These are phyloP conservation scores for Sthenelais limicola DNA, from an alignment of 2,888 invertebrate species.

Conservation along the genomic window DNA sequence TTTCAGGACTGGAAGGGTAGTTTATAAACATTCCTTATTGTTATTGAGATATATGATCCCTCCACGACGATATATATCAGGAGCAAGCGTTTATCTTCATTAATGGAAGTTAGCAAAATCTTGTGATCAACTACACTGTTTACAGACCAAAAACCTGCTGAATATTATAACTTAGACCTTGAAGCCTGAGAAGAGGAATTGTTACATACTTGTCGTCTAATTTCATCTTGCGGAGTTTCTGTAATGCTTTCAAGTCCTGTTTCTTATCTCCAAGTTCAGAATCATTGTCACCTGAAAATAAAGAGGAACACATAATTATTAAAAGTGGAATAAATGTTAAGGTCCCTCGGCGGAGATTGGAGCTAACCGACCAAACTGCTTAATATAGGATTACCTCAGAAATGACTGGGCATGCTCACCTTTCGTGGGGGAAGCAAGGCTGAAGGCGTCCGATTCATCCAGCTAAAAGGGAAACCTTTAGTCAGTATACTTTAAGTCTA, in stretches of 20 bases:
- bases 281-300: not conserved
- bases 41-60: too few relatives aligned
- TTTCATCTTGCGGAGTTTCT: slow-evolving; percentile 67
- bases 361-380: too few relatives aligned
- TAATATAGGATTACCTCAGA: too few relatives aligned
- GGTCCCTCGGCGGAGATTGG: too few relatives aligned
- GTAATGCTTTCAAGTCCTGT: slow-evolving; percentile 54
- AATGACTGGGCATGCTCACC: too few relatives aligned
- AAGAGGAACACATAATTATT: slow-evolving; percentile 1
- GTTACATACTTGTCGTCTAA: slow-evolving; percentile 62
- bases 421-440: slow-evolving; percentile 21
- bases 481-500: too few relatives aligned
- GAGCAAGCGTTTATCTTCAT: too few relatives aligned
- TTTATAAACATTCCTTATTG: too few relatives aligned
- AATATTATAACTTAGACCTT: not conserved
- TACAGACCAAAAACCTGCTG: not conserved
- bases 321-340: too few relatives aligned
- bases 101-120: too few relatives aligned
- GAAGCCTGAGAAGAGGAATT: not conserved
- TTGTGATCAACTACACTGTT: not conserved
- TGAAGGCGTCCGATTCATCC: slow-evolving; percentile 12
- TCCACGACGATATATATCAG: too few relatives aligned
- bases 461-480: not conserved
- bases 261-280: slow-evolving; percentile 17
- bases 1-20: not conserved